These are phyloP conservation scores for Phortica variegata DNA, from an alignment of 1,140 invertebrate genomes.

Conservation along the genomic window DNA sequence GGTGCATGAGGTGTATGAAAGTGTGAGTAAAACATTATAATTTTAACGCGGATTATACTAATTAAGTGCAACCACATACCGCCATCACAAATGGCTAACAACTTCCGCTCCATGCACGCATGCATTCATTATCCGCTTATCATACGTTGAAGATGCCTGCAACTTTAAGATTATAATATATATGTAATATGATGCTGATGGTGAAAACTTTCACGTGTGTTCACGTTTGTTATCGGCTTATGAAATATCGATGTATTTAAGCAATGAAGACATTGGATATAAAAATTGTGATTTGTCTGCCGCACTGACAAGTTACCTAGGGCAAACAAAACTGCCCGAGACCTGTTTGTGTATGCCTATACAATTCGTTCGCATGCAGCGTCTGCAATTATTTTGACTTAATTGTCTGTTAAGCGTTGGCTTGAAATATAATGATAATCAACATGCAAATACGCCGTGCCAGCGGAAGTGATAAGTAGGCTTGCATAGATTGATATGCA, in stretches of 20 bases:
- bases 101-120: slow-evolving; percentile 10
- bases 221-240: no score
- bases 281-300: no score
- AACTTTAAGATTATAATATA: no score
- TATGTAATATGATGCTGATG: no score
- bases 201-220: no score
- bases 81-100: slow-evolving; percentile 7
- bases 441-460: not conserved
- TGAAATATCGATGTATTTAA: no score
- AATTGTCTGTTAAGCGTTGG: slow-evolving; percentile 52
- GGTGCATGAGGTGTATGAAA: slow-evolving; percentile 4
- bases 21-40: slow-evolving; percentile 19
- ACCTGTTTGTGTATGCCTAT: slow-evolving; percentile 51
- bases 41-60: slow-evolving; percentile 54
- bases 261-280: no score
- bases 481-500: slow-evolving; percentile 48
- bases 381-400: slow-evolving; percentile 54
- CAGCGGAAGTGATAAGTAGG: slow-evolving; percentile 38
- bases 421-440: no score
- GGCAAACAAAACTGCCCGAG: no score
- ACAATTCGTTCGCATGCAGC: slow-evolving; percentile 53
- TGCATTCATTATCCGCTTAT: slow-evolving; percentile 46
- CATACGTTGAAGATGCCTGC: no score
- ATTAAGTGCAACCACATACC: slow-evolving; percentile 42
- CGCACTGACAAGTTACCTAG: no score